Percentiles rank a stretch among this genome's conserved stretches.
phyloP scores from a whole-genome alignment of 1,140 invertebrate species.

The Nasonia vitripennis region DNA sequence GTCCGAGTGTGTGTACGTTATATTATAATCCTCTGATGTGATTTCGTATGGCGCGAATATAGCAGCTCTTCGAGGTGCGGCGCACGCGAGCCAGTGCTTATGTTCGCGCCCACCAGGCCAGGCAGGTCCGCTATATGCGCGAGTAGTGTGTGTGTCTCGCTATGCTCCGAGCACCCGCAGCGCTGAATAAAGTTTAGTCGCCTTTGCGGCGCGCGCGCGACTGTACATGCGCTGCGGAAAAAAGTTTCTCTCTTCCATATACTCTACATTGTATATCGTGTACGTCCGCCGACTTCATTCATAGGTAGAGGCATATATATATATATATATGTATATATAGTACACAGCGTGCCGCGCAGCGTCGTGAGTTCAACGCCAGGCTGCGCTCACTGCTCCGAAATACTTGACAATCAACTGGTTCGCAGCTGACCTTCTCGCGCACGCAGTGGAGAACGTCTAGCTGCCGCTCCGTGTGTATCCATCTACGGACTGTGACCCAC shows the following conservation, averaged over 20 bases:
- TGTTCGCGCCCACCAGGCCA: too few relatives aligned
- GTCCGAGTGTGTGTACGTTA: too few relatives aligned
- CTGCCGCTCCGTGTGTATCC: background rate
- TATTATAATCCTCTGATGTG: background rate
- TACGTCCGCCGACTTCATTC: too few relatives aligned
- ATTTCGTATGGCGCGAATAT: background rate
- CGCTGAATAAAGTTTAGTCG: conserved; percentile 4
- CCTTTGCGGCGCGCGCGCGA: conserved; percentile 21
- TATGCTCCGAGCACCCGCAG: background rate
- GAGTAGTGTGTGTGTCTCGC: background rate
- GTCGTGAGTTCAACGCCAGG: background rate
- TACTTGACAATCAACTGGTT: background rate
- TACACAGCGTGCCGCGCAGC: too few relatives aligned
- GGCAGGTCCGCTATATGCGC: background rate
- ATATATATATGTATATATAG: too few relatives aligned
- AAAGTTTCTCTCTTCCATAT: background rate
- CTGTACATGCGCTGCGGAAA: background rate
- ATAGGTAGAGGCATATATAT: too few relatives aligned
- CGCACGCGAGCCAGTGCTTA: too few relatives aligned
- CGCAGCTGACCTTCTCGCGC: too few relatives aligned
- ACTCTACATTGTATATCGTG: background rate
- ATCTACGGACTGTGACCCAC: background rate
- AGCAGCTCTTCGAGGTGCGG: background rate
- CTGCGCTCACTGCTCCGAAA: background rate
- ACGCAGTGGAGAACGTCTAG: background rate